Evolutionary conservation across 2,113 vertebrate genomes (phyloP), one percentile per base, ranked within the genome.

Genomic region (Columbina picui): DNA sequence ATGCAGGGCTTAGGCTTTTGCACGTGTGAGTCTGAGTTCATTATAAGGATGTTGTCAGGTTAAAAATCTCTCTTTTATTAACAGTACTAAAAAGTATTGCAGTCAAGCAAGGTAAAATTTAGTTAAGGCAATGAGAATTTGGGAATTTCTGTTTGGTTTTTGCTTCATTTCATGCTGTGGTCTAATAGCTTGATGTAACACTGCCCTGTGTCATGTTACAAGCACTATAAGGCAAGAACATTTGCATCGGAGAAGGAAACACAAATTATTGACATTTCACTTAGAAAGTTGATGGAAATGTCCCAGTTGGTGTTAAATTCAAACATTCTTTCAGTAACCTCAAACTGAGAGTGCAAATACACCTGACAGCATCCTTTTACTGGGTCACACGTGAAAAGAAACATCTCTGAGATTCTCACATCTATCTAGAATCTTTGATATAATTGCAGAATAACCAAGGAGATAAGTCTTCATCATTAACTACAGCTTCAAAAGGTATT

Each of bases 361-460:
- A 3, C 59, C 55, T 97, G 97, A 93, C 95, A 94, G 69, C 97
- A 97, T 97, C 96, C 92, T 96, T 96, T 85, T 91, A 74, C 14
- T 90, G 79, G 36, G 80, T 93, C 76, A 82, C 65, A 75, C 0
- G 7, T 77, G 78, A 91, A 87, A 65, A 90, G 71, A 77, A 69
- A 65, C 32, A 30, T 74, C 65, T 92, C 86, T 64, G 38, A 84
- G 53, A 77, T 77, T 88, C 57, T 94, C 22, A 21, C 32, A 38
- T 65, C 56, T 86, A 0, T 59, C 20, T 78, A 78, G 71, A 49
- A 36, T 67, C 56, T 69, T 80, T 84, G 27, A 49, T 79, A 27
- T 29, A 50, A 52, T 36, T 67, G 26, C 4, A n/a, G 59, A 21
- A 78, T 90, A 78, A 67, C 16, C 8, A n/a, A 23, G 30, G n/a